These are phyloP conservation scores for Drosophila kuntzei DNA, from an alignment of 2,888 invertebrate species.

Conservation along the genomic window DNA sequence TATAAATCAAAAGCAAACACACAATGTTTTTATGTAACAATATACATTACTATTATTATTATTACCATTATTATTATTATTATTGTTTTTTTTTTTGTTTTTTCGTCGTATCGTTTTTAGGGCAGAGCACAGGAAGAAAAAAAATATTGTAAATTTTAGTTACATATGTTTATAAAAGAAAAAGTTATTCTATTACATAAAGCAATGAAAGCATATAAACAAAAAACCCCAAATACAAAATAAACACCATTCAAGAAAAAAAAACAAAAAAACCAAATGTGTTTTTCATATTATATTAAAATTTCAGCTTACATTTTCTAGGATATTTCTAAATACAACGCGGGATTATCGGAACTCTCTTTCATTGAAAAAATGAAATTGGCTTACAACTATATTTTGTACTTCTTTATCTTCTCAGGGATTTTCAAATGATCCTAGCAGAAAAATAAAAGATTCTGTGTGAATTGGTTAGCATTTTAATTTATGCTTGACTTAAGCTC, in stretches of 20 bases:
- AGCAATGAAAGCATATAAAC: slow-evolving; percentile 55
- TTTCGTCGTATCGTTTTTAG: slow-evolving; percentile 57
- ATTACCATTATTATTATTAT: slow-evolving; percentile 22
- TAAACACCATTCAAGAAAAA: slow-evolving; percentile 49
- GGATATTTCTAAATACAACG: too few species aligned
- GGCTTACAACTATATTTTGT: neutral
- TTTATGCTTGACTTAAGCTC: too few species aligned
- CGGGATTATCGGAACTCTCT: too few species aligned
- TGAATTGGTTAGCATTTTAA: too few species aligned
- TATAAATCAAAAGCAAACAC: slow-evolving; percentile 16
- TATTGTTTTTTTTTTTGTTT: slow-evolving; percentile 32
- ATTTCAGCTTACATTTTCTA: too few species aligned
- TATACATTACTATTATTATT: slow-evolving; percentile 42
- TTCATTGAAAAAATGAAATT: too few species aligned
- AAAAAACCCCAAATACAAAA: slow-evolving; percentile 55
- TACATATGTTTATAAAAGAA: slow-evolving; percentile 53
- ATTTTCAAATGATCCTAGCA: neutral
- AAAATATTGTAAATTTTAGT: slow-evolving; percentile 71
- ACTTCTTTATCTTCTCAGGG: too few species aligned
- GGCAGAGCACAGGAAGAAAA: slow-evolving; percentile 69
- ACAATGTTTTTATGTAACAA: slow-evolving; percentile 46
- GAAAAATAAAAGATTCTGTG: too few species aligned
- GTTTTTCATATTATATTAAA: neutral
- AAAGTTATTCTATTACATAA: slow-evolving; percentile 62
- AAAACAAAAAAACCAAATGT: slow-evolving; percentile 4